These are phyloP conservation scores for Achroia grisella DNA, from an alignment of 1,140 invertebrate genomes.

Conservation along the genomic window DNA sequence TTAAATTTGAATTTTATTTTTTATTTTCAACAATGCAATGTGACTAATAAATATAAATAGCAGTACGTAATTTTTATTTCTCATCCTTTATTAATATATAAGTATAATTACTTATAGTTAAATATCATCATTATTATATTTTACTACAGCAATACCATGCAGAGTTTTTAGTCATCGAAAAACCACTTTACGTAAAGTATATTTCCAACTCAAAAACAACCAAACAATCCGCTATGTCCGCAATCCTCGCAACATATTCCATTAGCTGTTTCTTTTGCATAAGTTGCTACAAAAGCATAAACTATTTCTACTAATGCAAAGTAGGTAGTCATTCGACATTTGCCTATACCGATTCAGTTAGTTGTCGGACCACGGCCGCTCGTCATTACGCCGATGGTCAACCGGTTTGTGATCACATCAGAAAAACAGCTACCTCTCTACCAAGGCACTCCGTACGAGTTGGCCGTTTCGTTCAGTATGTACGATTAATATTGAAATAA, in stretches of 20 bases:
- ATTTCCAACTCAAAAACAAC: too few relatives aligned
- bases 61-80: too few relatives aligned
- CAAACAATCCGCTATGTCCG: neutral
- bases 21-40: too few relatives aligned
- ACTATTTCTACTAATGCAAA: slow-evolving; percentile 50
- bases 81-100: too few relatives aligned
- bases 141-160: too few relatives aligned
- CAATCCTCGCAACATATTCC: neutral
- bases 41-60: too few relatives aligned
- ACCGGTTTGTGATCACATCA: slow-evolving; percentile 68
- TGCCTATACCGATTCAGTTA: slow-evolving; percentile 39
- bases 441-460: slow-evolving; percentile 16
- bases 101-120: too few relatives aligned
- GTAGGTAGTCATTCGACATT: slow-evolving; percentile 57
- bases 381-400: slow-evolving; percentile 59
- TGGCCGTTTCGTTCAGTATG: neutral
- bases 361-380: slow-evolving; percentile 21
- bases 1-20: too few relatives aligned
- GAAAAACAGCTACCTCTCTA: slow-evolving; percentile 59
- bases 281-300: neutral
- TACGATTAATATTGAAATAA: neutral
- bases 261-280: neutral
- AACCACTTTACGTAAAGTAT: too few relatives aligned
- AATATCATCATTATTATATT: too few relatives aligned
- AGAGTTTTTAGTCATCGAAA: too few relatives aligned